phyloP scores from a whole-genome alignment of 2,113 vertebrate species.

The Pipra filicauda region DNA sequence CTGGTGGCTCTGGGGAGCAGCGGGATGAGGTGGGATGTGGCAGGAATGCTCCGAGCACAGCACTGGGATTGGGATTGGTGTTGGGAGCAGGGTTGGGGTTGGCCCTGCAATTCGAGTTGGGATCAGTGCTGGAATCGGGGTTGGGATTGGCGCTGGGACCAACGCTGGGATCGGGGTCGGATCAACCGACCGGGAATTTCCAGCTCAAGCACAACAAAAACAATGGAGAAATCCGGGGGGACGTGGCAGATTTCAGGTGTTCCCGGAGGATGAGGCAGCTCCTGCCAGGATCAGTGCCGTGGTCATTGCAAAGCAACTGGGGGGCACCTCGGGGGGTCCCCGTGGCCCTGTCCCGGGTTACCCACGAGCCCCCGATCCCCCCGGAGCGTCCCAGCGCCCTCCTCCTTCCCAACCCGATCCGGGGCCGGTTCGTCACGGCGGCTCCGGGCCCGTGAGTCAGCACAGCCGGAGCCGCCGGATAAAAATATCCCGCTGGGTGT shows the following conservation, averaged over 20 bases:
- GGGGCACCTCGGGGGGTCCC: not conserved
- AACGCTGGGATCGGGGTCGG: not conserved
- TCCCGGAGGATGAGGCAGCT: not conserved
- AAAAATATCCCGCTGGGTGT: not conserved
- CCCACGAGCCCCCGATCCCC: not conserved
- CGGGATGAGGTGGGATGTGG: not conserved
- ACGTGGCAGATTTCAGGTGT: not conserved
- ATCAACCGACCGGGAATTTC: not conserved
- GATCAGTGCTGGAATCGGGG: not conserved
- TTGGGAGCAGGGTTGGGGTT: not conserved
- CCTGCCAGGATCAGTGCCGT: not conserved
- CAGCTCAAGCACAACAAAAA: not conserved
- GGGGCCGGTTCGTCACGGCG: not conserved
- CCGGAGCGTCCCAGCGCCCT: not conserved
- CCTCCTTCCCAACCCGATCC: not conserved
- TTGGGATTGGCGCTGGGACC: too few species aligned
- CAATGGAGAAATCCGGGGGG: fast-evolving
- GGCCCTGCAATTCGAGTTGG: too few species aligned
- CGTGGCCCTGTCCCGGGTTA: not conserved
- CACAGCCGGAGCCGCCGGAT: not conserved
- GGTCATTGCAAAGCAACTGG: not conserved
- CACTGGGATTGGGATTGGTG: not conserved
- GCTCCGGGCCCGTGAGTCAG: not conserved
- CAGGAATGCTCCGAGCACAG: not conserved
- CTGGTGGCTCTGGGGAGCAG: not conserved